phyloP scores from a whole-genome alignment of 2,797 vertebrate genomes.

The Syngnathus rostellatus region DNA sequence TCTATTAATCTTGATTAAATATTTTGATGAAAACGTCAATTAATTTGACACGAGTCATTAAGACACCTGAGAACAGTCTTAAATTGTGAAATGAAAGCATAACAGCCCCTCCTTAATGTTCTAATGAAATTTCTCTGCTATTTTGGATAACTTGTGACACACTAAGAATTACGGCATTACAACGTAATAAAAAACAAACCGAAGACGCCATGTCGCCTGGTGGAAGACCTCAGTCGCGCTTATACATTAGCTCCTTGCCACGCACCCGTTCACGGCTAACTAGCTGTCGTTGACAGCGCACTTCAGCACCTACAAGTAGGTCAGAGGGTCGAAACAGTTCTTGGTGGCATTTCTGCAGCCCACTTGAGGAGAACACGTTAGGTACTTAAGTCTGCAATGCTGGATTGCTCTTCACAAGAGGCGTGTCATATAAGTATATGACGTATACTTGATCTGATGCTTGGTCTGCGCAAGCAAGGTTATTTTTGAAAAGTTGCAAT shows the following conservation, averaged over 20 bases:
- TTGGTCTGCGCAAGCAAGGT: neutral
- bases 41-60: too few relatives aligned
- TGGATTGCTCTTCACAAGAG: slow-evolving; percentile 6
- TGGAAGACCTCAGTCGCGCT: slow-evolving; percentile 30
- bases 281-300: slow-evolving; percentile 27
- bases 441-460: neutral
- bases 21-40: too few relatives aligned
- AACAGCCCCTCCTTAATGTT: neutral
- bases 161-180: neutral
- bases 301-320: slow-evolving; percentile 15
- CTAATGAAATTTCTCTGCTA: neutral
- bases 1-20: too few relatives aligned
- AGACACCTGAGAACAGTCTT: too few relatives aligned
- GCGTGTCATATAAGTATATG: slow-evolving; percentile 14
- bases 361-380: slow-evolving; percentile 42
- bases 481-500: neutral
- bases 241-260: slow-evolving; percentile 24
- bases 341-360: slow-evolving; percentile 40
- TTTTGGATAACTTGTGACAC: neutral
- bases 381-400: slow-evolving; percentile 47
- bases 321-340: slow-evolving; percentile 40
- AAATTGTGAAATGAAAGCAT: too few relatives aligned
- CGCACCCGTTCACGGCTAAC: slow-evolving; percentile 36
- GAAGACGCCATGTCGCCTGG: slow-evolving; percentile 1
- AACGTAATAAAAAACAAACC: neutral